These are phyloP conservation scores for Callorhinus ursinus DNA, from an alignment of 2,113 vertebrate genomes.

Conservation along the genomic window DNA sequence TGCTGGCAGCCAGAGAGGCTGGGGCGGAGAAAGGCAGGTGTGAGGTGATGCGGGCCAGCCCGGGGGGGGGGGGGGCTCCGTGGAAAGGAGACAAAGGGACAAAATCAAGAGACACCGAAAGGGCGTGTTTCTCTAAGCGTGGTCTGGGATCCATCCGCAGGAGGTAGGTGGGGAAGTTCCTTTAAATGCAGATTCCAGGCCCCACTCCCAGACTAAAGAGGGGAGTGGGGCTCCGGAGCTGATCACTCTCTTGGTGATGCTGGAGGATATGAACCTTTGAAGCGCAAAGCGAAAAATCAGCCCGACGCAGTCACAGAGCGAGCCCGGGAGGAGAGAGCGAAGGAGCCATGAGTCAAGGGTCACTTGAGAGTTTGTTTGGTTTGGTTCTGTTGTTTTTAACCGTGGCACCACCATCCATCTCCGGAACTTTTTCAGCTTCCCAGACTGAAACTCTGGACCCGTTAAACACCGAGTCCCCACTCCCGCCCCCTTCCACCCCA, in stretches of 20 bases:
- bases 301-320: not conserved
- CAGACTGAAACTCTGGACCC: not conserved
- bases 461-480: not conserved
- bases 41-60: slow-evolving; percentile 63
- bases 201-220: not conserved
- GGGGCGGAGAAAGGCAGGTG: slow-evolving; percentile 48
- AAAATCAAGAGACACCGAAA: not conserved
- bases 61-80: not conserved
- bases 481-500: not conserved
- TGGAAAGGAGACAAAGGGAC: slow-evolving; percentile 25
- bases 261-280: not conserved
- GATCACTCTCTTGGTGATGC: not conserved
- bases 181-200: not conserved
- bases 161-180: not conserved
- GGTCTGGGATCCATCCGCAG: not conserved
- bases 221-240: not conserved
- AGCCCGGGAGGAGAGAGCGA: not conserved
- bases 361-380: not conserved
- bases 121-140: not conserved
- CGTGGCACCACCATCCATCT: not conserved
- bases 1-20: slow-evolving; percentile 49
- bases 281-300: not conserved
- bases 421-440: not conserved
- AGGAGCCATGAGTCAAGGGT: not conserved
- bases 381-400: not conserved